phyloP scores from a whole-genome alignment of 2,797 vertebrate genomes.

The Platyrinchus mystaceus region DNA sequence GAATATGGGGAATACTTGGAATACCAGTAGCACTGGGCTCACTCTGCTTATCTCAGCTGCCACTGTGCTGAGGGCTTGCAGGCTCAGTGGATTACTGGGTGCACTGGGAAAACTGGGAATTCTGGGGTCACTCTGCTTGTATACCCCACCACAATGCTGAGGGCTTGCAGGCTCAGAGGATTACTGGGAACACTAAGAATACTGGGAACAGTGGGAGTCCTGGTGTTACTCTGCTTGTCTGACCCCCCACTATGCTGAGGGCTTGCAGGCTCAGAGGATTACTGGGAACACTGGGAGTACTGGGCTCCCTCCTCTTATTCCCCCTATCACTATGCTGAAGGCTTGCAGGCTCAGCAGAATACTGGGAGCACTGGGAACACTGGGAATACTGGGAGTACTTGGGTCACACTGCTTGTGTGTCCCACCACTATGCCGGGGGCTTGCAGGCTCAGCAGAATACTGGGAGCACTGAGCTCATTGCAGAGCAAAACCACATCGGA shows the following conservation, averaged over 20 bases:
- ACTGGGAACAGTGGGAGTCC: too few relatives aligned
- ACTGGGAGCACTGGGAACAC: not conserved
- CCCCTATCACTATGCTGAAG: too few relatives aligned
- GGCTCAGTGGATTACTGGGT: not conserved
- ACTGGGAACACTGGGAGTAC: not conserved
- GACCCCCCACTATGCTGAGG: not conserved
- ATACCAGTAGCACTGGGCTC: not conserved
- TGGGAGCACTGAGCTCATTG: not conserved
- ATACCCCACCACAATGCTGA: not conserved
- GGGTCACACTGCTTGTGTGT: not conserved
- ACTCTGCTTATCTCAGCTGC: not conserved
- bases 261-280: not conserved
- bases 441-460: not conserved
- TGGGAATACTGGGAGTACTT: not conserved
- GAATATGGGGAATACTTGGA: not conserved
- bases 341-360: not conserved
- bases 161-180: not conserved
- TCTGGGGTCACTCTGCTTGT: not conserved
- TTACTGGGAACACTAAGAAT: not conserved
- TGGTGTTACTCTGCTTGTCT: too few relatives aligned
- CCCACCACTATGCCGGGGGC: too few relatives aligned
- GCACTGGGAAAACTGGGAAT: not conserved
- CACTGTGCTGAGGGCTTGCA: not conserved
- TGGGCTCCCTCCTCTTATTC: not conserved
- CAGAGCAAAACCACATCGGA: accelerated